Percentiles rank a stretch among this genome's conserved stretches.
Conservation (phyloP, 2,888 invertebrate species). For the Physocephala rufipes region DNA sequence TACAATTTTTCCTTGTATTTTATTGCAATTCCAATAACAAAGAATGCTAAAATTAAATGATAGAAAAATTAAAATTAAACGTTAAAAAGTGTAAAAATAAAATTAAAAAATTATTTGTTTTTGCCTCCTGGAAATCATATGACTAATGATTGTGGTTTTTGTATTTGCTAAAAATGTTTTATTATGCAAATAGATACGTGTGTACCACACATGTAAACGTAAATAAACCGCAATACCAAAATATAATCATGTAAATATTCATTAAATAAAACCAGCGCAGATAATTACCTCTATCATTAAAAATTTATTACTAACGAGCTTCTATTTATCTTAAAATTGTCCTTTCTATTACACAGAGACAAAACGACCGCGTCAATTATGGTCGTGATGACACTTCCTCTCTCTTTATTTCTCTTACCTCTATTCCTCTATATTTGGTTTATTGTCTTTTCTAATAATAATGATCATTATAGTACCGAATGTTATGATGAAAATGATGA, state of each 20-base stretch:
- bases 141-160: not conserved
- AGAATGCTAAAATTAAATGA: no score
- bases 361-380: not conserved
- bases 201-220: not conserved
- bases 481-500: not conserved
- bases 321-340: constrained; percentile 44
- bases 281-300: constrained; percentile 51
- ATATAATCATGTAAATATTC: constrained; percentile 34
- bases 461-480: constrained; percentile 25
- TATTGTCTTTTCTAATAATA: constrained; percentile 28
- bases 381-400: no score
- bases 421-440: not conserved
- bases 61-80: no score
- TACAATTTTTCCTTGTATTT: no score
- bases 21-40: no score
- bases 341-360: not conserved
- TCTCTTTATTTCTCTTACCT: constrained; percentile 1
- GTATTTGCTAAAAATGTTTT: not conserved
- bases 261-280: constrained; percentile 43
- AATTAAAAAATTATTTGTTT: not conserved
- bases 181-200: not conserved
- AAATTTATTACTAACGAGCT: constrained; percentile 53
- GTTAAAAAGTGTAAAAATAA: not conserved
- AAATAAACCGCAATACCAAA: not conserved
- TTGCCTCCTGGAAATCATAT: no score